Evolutionary conservation across 1,140 invertebrate genomes (phyloP).

Genomic region (Trichogramma pretiosum): DNA sequence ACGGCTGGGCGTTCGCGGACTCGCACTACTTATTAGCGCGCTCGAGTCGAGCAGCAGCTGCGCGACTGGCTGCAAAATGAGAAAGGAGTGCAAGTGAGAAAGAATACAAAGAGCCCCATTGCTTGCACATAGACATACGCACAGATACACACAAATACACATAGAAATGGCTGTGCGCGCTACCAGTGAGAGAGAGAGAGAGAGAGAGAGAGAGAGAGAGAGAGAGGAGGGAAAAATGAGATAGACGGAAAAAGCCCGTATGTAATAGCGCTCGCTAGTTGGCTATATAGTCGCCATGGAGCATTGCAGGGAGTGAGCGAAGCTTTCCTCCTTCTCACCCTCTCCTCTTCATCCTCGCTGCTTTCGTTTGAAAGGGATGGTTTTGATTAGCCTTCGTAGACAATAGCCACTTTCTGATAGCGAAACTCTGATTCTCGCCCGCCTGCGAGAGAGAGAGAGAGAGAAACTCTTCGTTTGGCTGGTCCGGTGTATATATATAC

Average conservation of each 20-base stretch:
- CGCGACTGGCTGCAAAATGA: background rate
- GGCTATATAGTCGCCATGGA: too few relatives aligned
- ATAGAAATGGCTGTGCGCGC: background rate
- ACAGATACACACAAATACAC: background rate
- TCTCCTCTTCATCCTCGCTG: too few relatives aligned
- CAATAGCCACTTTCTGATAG: slow-evolving; percentile 43
- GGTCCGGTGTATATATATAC: slow-evolving; percentile 20
- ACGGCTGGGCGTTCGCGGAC: slow-evolving; percentile 4
- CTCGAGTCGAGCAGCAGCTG: background rate
- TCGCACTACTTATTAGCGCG: slow-evolving; percentile 10
- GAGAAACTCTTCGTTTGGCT: background rate
- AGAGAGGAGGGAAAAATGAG: background rate
- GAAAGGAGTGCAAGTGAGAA: slow-evolving; percentile 4
- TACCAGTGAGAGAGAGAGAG: background rate
- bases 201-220: background rate
- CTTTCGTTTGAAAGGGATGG: slow-evolving; percentile 42
- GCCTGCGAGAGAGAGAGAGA: background rate
- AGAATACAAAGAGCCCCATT: background rate
- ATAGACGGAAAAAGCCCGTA: slow-evolving; percentile 5
- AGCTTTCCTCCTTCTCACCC: too few relatives aligned
- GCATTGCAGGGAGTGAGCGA: too few relatives aligned
- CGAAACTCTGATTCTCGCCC: slow-evolving; percentile 15
- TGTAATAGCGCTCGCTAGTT: background rate
- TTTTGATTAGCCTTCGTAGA: slow-evolving; percentile 48
- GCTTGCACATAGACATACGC: too few relatives aligned